phyloP scores from a whole-genome alignment of 2,113 vertebrate genomes.

The Tringa solitaria region DNA sequence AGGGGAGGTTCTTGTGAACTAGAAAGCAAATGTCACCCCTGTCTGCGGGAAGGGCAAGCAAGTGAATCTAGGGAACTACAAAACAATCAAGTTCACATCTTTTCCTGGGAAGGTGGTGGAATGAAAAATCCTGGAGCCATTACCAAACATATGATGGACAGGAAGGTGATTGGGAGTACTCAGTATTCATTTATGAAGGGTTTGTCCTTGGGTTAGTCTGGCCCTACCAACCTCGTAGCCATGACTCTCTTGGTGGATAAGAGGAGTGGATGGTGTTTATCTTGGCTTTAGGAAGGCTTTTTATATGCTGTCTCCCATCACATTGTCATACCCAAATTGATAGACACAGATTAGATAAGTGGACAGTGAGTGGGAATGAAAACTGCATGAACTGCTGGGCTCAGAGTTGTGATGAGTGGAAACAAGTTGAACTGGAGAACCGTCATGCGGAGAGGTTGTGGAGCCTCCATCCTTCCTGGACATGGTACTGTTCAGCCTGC shows the following conservation, averaged over 20 bases:
- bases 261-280: background rate
- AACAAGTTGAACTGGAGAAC: background rate
- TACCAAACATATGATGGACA: background rate
- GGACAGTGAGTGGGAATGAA: background rate
- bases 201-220: background rate
- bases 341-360: background rate
- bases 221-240: background rate
- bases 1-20: background rate
- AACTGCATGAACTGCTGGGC: background rate
- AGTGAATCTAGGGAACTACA: background rate
- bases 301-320: background rate
- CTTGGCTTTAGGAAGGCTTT: background rate
- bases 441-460: background rate
- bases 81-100: background rate
- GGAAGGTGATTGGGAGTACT: background rate
- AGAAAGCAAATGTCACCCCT: background rate
- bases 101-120: background rate
- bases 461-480: background rate
- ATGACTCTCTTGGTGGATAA: background rate
- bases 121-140: background rate
- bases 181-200: background rate
- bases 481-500: background rate
- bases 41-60: background rate
- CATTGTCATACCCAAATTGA: background rate
- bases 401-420: background rate